Percentiles rank a stretch among this genome's conserved stretches.
These are phyloP conservation scores for Netelia virgata DNA, from an alignment of 2,888 invertebrate genomes.

Conservation along the genomic window DNA sequence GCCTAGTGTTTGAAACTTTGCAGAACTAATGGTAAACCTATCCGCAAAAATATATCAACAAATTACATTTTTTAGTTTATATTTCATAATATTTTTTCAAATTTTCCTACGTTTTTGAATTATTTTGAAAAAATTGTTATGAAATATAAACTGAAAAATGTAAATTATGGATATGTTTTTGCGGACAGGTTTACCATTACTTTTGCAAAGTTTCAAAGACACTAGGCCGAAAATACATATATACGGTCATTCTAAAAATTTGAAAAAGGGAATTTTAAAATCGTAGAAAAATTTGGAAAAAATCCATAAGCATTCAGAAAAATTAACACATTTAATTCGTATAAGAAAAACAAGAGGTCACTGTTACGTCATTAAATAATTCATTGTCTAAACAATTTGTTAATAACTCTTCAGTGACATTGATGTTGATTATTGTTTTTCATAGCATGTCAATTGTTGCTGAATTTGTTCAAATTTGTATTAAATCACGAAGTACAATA, in stretches of 20 bases:
- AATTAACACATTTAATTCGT: too few species aligned
- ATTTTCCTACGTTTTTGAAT: too few species aligned
- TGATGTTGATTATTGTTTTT: not conserved
- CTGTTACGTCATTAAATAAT: too few species aligned
- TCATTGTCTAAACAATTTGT: too few species aligned
- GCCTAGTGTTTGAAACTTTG: not conserved
- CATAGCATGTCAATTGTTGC: not conserved
- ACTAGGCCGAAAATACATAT: not conserved
- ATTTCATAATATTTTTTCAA: too few species aligned
- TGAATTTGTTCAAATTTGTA: too few species aligned
- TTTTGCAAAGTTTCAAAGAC: not conserved
- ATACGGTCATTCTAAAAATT: constrained; percentile 11
- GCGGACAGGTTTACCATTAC: not conserved
- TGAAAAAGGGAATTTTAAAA: not conserved
- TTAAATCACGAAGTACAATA: too few species aligned
- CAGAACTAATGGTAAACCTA: not conserved
- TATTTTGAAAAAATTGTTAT: too few species aligned
- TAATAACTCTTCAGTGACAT: not conserved
- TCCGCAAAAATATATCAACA: constrained; percentile 15
- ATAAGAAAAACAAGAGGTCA: too few species aligned
- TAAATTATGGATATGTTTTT: constrained; percentile 18
- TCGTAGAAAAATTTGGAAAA: too few species aligned
- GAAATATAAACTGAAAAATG: constrained; percentile 20
- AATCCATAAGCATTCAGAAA: too few species aligned
- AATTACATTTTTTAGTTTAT: constrained; percentile 18